Evolutionary conservation across 2,888 invertebrate species (phyloP).

Genomic region (Globia sparganii): DNA sequence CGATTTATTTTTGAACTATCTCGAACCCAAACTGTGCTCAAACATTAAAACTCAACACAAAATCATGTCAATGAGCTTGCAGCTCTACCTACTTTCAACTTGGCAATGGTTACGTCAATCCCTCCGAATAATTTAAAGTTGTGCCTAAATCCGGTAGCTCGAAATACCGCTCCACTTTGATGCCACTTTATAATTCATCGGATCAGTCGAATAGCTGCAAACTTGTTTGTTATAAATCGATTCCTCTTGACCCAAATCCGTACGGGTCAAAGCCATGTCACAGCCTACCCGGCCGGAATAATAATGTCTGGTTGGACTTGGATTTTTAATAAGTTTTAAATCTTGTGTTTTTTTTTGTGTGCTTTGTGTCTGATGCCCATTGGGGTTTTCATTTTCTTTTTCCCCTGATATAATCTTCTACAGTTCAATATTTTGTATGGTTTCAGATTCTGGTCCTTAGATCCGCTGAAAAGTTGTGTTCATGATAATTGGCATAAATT

Average conservation of each 20-base stretch:
- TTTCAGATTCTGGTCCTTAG: background rate
- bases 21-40: background rate
- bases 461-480: background rate
- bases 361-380: slow-evolving; percentile 15
- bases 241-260: slow-evolving; percentile 87
- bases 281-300: slow-evolving; percentile 75
- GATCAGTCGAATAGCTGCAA: slow-evolving; percentile 54
- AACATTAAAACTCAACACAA: slow-evolving; percentile 7
- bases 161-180: slow-evolving; percentile 30
- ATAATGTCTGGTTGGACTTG: slow-evolving; percentile 57
- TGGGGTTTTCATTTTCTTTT: background rate
- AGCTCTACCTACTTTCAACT: slow-evolving; percentile 14
- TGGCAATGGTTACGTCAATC: slow-evolving; percentile 8
- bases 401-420: background rate
- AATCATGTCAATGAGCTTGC: slow-evolving; percentile 3
- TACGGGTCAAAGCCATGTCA: slow-evolving; percentile 85
- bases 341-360: slow-evolving; percentile 12
- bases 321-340: slow-evolving; percentile 50
- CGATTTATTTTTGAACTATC: background rate
- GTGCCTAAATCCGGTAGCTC: slow-evolving; percentile 18
- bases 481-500: background rate
- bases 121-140: slow-evolving; percentile 42
- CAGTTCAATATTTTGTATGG: background rate
- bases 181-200: slow-evolving; percentile 58
- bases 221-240: slow-evolving; percentile 78